Conservation (phyloP, 2,113 vertebrate genomes). For the Thalassarche chlororhynchos region DNA sequence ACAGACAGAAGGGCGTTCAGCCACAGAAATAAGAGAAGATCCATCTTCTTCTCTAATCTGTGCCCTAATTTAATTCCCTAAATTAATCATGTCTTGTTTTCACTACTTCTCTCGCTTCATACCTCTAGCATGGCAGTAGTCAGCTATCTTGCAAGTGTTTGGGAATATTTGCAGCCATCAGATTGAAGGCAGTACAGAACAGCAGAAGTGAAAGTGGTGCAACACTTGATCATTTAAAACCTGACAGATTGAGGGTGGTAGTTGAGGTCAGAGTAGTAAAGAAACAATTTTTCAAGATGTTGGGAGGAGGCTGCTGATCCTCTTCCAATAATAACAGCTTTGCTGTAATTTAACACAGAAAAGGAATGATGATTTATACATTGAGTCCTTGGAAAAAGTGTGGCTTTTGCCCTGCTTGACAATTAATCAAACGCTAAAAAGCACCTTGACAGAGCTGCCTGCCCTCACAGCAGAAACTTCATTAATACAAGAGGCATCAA, state of each 20-base stretch:
- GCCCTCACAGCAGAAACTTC: conserved; percentile 8
- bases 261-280: neutral
- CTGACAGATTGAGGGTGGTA: neutral
- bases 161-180: neutral
- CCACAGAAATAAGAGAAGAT: neutral
- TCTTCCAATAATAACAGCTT: neutral
- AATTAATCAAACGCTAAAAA: conserved; percentile 60
- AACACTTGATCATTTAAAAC: neutral
- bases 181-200: neutral
- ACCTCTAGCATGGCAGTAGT: neutral
- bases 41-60: neutral
- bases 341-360: neutral
- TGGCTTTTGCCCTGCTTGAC: neutral
- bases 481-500: conserved; percentile 13
- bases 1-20: neutral
- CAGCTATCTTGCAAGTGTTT: neutral
- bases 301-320: neutral
- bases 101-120: neutral
- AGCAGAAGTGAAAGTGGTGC: neutral
- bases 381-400: neutral
- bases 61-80: neutral
- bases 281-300: neutral
- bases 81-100: neutral
- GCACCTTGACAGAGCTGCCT: conserved; percentile 5
- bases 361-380: conserved; percentile 36